phyloP scores from a whole-genome alignment of 2,888 invertebrate species.

The Timema podura region DNA sequence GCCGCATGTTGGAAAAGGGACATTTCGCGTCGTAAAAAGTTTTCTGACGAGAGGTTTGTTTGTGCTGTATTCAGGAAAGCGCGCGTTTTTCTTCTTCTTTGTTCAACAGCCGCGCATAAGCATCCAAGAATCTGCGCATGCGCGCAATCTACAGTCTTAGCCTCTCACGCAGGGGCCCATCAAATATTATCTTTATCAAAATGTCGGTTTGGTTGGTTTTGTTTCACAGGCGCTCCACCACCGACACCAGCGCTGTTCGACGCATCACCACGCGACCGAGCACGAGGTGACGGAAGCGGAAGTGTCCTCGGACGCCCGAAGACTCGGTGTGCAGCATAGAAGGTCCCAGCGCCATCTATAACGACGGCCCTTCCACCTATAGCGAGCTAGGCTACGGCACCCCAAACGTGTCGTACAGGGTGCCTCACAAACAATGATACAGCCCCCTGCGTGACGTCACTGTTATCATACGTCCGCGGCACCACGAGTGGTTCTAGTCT shows the following conservation, averaged over 20 bases:
- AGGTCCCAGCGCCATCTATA: constrained; percentile 55
- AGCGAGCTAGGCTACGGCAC: constrained; percentile 32
- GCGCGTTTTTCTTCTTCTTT: no score
- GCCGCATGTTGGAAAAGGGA: no score
- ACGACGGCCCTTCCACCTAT: constrained; percentile 42
- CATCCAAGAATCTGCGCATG: no score
- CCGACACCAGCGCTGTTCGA: constrained; percentile 46
- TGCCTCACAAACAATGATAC: constrained; percentile 29
- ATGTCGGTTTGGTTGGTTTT: no score
- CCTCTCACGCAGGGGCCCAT: no score
- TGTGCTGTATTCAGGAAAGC: no score
- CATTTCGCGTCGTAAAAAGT: no score
- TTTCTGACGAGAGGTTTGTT: no score
- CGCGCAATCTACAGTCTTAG: no score
- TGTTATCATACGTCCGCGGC: constrained; percentile 25
- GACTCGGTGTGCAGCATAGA: constrained; percentile 88
- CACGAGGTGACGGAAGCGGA: constrained; percentile 70
- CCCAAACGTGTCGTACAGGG: constrained; percentile 27
- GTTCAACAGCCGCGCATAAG: no score
- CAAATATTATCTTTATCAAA: no score
- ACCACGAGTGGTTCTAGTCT: constrained; percentile 26
- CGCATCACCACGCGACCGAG: constrained; percentile 45
- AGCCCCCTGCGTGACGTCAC: constrained; percentile 26
- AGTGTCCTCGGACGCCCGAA: constrained; percentile 81
- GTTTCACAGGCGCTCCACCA: constrained; percentile 70